Evolutionary conservation across 2,888 invertebrate species (phyloP).

Genomic region (Lomographa bimaculata): DNA sequence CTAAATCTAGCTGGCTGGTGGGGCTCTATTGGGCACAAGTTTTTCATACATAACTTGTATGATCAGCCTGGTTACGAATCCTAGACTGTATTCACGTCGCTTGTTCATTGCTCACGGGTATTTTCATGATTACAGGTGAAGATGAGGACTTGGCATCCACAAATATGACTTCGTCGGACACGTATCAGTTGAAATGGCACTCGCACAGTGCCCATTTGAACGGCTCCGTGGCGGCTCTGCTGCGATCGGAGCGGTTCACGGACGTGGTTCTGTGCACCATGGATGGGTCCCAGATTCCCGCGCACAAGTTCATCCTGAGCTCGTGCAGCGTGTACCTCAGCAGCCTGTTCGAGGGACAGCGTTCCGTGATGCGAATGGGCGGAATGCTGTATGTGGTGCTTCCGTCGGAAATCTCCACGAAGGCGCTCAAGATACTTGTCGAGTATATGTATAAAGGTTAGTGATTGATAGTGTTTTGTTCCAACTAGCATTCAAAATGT

Average conservation of each 20-base stretch:
- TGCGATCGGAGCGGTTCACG: constrained; percentile 91
- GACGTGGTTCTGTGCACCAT: constrained; percentile 92
- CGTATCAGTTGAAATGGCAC: constrained; percentile 95
- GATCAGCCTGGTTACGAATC: too few relatives aligned
- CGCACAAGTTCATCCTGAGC: constrained; percentile 93
- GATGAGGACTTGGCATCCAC: too few relatives aligned
- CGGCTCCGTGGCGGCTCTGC: constrained; percentile 90
- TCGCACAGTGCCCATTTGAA: constrained; percentile 92
- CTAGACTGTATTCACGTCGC: too few relatives aligned
- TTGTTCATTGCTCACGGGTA: too few relatives aligned
- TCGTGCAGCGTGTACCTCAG: constrained; percentile 87
- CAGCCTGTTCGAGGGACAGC: constrained; percentile 74
- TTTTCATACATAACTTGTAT: too few relatives aligned
- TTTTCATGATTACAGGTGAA: too few relatives aligned
- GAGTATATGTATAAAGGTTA: constrained; percentile 93
- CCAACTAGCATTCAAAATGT: too few relatives aligned
- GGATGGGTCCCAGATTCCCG: constrained; percentile 91
- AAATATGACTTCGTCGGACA: constrained; percentile 85
- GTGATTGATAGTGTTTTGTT: too few relatives aligned
- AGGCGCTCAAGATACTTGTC: constrained; percentile 90
- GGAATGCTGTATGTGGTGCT: constrained; percentile 88
- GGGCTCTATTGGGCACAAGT: too few relatives aligned
- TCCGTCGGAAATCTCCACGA: constrained; percentile 91
- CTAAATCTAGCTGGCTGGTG: too few relatives aligned
- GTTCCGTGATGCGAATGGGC: constrained; percentile 71